Conservation (phyloP, 2,113 vertebrate genomes). For the Eupsittula cactorum region DNA sequence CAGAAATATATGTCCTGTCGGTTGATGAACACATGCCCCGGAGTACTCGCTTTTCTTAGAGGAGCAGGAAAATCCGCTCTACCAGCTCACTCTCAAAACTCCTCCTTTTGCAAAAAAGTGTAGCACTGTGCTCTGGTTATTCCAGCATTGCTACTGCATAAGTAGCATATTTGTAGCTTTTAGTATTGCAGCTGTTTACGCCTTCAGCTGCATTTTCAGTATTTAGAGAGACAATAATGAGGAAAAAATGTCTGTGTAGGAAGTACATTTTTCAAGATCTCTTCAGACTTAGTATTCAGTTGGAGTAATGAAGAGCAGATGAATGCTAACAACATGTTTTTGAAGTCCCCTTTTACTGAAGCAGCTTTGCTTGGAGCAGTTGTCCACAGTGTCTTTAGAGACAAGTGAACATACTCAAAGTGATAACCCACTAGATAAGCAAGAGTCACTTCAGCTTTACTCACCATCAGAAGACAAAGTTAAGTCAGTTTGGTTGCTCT, state of each 20-base stretch:
- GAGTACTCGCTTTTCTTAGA: not conserved
- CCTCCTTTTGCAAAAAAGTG: not conserved
- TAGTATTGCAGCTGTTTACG: not conserved
- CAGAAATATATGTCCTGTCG: not conserved
- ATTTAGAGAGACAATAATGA: not conserved
- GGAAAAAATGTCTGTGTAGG: constrained; percentile 28
- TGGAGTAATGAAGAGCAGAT: constrained; percentile 12
- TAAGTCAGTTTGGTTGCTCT: not conserved
- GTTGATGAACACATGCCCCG: not conserved
- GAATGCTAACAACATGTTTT: not conserved
- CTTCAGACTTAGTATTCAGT: not conserved
- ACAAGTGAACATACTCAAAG: not conserved
- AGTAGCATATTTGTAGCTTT: not conserved
- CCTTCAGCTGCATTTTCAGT: constrained; percentile 25
- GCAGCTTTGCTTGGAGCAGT: not conserved
- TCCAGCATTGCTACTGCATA: not conserved
- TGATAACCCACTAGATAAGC: not conserved
- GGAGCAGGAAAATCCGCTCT: not conserved
- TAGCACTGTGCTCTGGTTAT: not conserved
- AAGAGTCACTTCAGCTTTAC: not conserved
- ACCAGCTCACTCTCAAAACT: not conserved
- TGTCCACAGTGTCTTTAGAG: not conserved
- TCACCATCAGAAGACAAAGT: not conserved
- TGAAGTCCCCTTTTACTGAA: not conserved
- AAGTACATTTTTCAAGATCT: constrained; percentile 11